Evolutionary conservation across 2,888 invertebrate genomes (phyloP), one percentile per base, ranked within the genome.

Genomic region (Euspilapteryx auroguttella): DNA sequence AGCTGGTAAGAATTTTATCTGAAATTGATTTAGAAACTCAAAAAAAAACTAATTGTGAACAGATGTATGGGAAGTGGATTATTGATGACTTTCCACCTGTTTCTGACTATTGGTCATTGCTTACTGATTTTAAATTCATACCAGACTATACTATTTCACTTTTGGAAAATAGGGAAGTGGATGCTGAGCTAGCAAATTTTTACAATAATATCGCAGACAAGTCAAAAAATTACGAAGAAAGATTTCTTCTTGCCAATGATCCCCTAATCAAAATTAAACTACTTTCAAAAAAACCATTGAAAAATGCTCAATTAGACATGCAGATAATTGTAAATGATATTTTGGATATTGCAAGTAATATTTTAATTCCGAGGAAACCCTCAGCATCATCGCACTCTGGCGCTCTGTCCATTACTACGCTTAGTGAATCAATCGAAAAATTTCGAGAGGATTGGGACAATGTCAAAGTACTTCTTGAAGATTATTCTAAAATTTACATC

Each of bases 71-170:
- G 12, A 80, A 79, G 38, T 85, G 79, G 69, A 73, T 85, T 34
- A 55, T 85, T 29, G 83, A 84, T 43, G 81, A 76, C 1, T 76
- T 83, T 49, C 66, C 78, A 13, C 45, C 71, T 12, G 63, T 80
- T 36, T 34, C 63, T 9, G 66, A 77, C 34, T 55, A 71, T 40
- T 76, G 83, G 65, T 47, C 46, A 25, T 49, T 51, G 32, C 44
- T 85, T 8, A 40, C 36, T 5, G 56, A 64, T 15, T 49, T 58
- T 3, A 64, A 75, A 34, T 47, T 69, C 29, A 38, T 66, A 12
- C 79, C 82, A 12, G 79, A 83, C 45, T 71, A 82, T 37, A 63
- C 80, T 1, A 55, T 84, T 38, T 49, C 76, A 21, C 44, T 85
- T 28, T 62, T 68, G 28, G 81, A 82, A 46, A 65, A 69, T 29